phyloP scores from a whole-genome alignment of 1,140 invertebrate genomes.

The Panulirus ornatus region DNA sequence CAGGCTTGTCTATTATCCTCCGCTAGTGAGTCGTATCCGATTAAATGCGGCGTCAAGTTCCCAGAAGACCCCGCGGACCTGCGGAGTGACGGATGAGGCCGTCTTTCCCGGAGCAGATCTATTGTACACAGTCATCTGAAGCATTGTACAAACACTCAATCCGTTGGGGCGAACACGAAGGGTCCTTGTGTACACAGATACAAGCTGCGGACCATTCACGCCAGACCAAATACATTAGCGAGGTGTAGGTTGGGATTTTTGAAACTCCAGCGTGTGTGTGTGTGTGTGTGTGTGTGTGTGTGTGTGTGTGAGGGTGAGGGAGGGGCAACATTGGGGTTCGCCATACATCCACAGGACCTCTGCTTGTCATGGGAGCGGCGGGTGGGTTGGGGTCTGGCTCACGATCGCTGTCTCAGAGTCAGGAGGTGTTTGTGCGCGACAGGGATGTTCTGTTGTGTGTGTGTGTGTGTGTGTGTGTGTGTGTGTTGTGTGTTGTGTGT shows the following conservation, averaged over 20 bases:
- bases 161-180: constrained; percentile 46
- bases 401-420: too few relatives aligned
- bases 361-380: too few relatives aligned
- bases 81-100: constrained; percentile 2
- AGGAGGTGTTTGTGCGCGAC: too few relatives aligned
- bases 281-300: not conserved
- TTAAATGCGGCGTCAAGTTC: constrained; percentile 1
- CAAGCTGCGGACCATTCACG: constrained; percentile 39
- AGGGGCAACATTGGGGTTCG: not conserved
- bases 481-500: too few relatives aligned
- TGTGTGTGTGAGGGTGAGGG: not conserved
- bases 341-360: too few relatives aligned
- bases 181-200: constrained; percentile 52
- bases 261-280: not conserved
- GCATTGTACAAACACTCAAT: constrained; percentile 57
- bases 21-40: not conserved
- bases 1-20: not conserved
- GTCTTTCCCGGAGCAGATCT: constrained; percentile 5
- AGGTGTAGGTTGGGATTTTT: constrained; percentile 23
- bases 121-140: constrained; percentile 50
- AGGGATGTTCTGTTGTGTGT: too few relatives aligned
- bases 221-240: constrained; percentile 53
- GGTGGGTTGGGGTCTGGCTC: too few relatives aligned
- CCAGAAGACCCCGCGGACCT: not conserved
- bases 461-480: too few relatives aligned